A percentile compares a stretch with the other conserved stretches of the same genome.
phyloP scores from a whole-genome alignment of 2,888 invertebrate species.

The Nemoura dubitans region DNA sequence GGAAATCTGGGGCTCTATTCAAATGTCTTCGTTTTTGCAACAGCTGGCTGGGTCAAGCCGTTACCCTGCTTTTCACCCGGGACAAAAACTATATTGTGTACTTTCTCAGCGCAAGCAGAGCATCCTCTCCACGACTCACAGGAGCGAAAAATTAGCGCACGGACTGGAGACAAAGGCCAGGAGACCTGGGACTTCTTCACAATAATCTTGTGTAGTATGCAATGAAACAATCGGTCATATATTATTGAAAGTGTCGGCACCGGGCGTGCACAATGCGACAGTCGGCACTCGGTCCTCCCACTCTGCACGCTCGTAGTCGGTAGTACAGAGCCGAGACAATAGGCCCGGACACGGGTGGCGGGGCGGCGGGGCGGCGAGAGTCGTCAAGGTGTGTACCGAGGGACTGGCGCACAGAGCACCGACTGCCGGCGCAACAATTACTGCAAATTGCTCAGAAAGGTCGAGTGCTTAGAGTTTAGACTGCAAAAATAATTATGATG shows the following conservation, averaged over 20 bases:
- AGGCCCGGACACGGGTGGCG: no score
- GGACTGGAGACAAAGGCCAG: not conserved
- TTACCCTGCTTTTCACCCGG: no score
- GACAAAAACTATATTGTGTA: no score
- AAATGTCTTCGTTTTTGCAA: not conserved
- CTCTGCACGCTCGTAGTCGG: no score
- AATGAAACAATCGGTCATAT: slow-evolving; percentile 14
- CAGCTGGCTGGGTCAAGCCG: no score
- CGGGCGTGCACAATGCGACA: not conserved
- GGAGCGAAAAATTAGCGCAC: not conserved
- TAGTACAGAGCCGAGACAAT: not conserved
- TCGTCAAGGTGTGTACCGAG: not conserved
- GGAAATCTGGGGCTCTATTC: not conserved
- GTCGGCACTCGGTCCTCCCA: not conserved
- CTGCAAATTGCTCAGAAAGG: not conserved
- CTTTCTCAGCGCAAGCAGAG: not conserved
- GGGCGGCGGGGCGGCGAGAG: not conserved
- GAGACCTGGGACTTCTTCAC: not conserved
- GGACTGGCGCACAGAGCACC: not conserved
- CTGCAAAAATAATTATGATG: not conserved
- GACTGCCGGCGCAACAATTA: not conserved
- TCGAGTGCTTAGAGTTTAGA: not conserved
- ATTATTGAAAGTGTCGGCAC: not conserved
- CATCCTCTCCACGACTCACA: not conserved
- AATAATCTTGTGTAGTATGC: not conserved